Conservation (phyloP, 2,113 vertebrate genomes). For the Hemiprocne comata region DNA sequence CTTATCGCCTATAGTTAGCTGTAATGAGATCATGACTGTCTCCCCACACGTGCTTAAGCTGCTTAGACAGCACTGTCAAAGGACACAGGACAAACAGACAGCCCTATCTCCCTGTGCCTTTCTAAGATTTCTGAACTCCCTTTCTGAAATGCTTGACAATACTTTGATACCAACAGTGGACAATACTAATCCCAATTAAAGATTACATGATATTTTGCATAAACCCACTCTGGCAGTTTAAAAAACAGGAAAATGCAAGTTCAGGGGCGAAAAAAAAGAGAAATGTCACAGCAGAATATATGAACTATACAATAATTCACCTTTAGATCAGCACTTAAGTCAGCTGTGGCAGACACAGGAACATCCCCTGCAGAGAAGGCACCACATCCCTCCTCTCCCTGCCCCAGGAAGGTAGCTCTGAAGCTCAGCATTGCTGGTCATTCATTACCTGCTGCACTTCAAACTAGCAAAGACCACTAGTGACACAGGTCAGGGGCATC, state of each 20-base stretch:
- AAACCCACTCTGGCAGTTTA: background rate
- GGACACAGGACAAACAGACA: slow-evolving; percentile 34
- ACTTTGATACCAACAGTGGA: background rate
- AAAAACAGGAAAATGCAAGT: background rate
- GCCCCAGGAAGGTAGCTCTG: background rate
- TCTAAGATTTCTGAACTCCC: background rate
- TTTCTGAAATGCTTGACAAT: background rate
- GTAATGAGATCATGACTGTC: slow-evolving; percentile 56
- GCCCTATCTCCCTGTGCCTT: background rate
- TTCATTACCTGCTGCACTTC: background rate
- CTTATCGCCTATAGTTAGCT: slow-evolving; percentile 51
- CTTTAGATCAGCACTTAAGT: background rate
- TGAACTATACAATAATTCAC: background rate
- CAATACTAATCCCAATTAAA: background rate
- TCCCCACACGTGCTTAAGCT: slow-evolving; percentile 52
- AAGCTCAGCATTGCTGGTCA: background rate
- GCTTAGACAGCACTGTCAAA: slow-evolving; percentile 51
- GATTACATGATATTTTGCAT: background rate
- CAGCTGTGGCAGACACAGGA: background rate
- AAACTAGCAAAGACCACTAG: background rate
- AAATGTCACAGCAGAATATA: background rate
- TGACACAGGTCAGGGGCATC: background rate
- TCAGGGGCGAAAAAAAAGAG: background rate
- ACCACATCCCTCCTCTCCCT: background rate
- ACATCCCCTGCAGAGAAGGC: background rate